Conservation (phyloP, 2,888 invertebrate genomes). For the Prionchulus punctatus region DNA sequence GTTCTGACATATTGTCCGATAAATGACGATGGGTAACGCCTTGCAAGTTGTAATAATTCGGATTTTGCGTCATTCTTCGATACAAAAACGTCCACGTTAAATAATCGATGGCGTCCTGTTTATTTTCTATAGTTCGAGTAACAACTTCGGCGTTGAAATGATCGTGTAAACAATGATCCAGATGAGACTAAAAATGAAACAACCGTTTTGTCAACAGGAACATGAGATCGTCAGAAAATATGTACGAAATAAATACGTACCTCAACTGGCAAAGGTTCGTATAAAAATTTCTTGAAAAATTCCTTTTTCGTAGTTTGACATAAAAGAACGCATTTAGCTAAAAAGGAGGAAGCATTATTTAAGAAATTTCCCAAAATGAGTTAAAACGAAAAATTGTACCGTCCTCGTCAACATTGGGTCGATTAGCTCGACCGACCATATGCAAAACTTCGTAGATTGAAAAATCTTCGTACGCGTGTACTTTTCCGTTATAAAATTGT, state of each 20-base stretch:
- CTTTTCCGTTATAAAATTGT: slow-evolving; percentile 68
- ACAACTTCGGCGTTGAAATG: slow-evolving; percentile 99
- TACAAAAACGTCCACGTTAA: slow-evolving; percentile 98
- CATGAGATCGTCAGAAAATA: neutral
- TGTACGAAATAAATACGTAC: too few relatives aligned
- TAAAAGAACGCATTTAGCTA: slow-evolving; percentile 68
- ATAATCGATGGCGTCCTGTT: slow-evolving; percentile 98
- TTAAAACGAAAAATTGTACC: slow-evolving; percentile 44
- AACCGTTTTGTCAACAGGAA: neutral
- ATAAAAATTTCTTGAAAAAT: slow-evolving; percentile 92
- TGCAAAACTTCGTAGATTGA: slow-evolving; percentile 90
- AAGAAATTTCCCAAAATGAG: too few relatives aligned
- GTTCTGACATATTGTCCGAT: slow-evolving; percentile 90
- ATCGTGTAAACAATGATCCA: slow-evolving; percentile 93
- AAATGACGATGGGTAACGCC: slow-evolving; percentile 90
- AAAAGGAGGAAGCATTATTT: too few relatives aligned
- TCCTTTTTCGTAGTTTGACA: slow-evolving; percentile 95
- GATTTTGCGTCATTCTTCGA: slow-evolving; percentile 88
- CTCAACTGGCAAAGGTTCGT: slow-evolving; percentile 88
- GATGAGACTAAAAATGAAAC: slow-evolving; percentile 52
- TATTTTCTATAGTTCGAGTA: slow-evolving; percentile 97
- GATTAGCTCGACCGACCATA: slow-evolving; percentile 90
- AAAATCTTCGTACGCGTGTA: slow-evolving; percentile 75
- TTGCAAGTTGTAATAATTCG: slow-evolving; percentile 95
- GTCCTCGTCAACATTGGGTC: slow-evolving; percentile 76